Evolutionary conservation across 1,140 invertebrate species (phyloP), one percentile per base, ranked within the genome.

Genomic region (Ostrea denselamellosa): DNA sequence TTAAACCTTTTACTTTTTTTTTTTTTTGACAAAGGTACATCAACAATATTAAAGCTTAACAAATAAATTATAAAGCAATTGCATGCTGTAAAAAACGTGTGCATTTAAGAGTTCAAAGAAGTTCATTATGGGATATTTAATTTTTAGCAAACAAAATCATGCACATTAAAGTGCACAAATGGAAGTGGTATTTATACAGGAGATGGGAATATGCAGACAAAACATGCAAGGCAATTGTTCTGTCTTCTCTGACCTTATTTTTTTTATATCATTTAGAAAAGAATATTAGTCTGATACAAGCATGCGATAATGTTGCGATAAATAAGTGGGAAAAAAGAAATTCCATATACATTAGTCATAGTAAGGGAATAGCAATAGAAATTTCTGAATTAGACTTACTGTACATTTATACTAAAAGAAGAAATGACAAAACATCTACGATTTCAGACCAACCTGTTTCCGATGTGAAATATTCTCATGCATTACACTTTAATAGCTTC

Each of bases 41-140:
- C 68, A 77, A 34, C 68, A 77, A 34, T 77, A 25, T 34, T 77
- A 62, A 25, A 17, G 68, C 68, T 25, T 77, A 77, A 77, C 28
- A 14, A 12, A 10, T 22, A 25, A n/a, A 71, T 12, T 71, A 12
- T 25, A 71, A 71, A 8, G 25, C 28, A 22, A 77, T 28, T 77
- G 68, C 68, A 77, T 9, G 9, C 25, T 28, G 9, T 12, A 14
- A 28, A 77, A 77, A 34, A 34, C 28, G 25, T 34, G 28, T 28
- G 68, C 68, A 77, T 25, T 77, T 44, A 12, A 12, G 22, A 25
- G 68, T 34, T 77, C 25, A 77, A 28, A 62, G 28, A 77, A 34
- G 68, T 77, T 77, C 68, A 44, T 77, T 34, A 77, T 77, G 14
- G 68, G 68, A 28, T 77, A 77, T 77, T 77, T 77, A 77, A 77